Percentiles rank a stretch among this genome's conserved stretches.
Conservation (phyloP, 2,113 vertebrate genomes). For the Shinisaurus crocodilurus region DNA sequence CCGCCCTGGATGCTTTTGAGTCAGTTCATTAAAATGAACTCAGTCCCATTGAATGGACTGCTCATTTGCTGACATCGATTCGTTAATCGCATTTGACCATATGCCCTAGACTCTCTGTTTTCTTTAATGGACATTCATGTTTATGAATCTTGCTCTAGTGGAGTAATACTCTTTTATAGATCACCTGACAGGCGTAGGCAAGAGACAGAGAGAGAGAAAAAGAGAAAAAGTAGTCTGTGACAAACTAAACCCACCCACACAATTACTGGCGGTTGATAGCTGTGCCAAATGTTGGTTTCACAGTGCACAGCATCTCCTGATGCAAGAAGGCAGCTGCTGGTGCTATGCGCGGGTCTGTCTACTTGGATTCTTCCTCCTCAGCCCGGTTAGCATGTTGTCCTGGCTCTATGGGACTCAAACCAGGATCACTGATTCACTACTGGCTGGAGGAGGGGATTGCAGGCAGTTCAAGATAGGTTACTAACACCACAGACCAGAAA, state of each 20-base stretch:
- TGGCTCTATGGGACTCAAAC: background rate
- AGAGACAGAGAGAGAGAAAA: background rate
- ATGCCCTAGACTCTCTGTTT: slow-evolving; percentile 30
- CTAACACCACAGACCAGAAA: background rate
- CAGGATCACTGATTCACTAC: background rate
- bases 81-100: slow-evolving; percentile 51
- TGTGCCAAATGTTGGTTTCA: background rate
- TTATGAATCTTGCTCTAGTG: slow-evolving; percentile 1
- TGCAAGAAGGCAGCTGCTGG: background rate
- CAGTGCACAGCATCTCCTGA: background rate
- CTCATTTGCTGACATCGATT: slow-evolving; percentile 52
- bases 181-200: background rate
- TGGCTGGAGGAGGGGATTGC: background rate
- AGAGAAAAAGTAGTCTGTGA: background rate
- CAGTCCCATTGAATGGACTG: slow-evolving; percentile 40
- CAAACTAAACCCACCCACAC: background rate
- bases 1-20: slow-evolving; percentile 57
- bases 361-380: background rate
- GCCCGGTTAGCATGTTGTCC: background rate
- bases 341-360: background rate
- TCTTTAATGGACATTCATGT: slow-evolving; percentile 22
- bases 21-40: slow-evolving; percentile 56
- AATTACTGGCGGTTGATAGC: background rate
- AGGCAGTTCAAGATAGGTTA: background rate
- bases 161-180: background rate